Evolutionary conservation across 2,797 vertebrate species (phyloP).

Genomic region (Coracias cyanogaster): DNA sequence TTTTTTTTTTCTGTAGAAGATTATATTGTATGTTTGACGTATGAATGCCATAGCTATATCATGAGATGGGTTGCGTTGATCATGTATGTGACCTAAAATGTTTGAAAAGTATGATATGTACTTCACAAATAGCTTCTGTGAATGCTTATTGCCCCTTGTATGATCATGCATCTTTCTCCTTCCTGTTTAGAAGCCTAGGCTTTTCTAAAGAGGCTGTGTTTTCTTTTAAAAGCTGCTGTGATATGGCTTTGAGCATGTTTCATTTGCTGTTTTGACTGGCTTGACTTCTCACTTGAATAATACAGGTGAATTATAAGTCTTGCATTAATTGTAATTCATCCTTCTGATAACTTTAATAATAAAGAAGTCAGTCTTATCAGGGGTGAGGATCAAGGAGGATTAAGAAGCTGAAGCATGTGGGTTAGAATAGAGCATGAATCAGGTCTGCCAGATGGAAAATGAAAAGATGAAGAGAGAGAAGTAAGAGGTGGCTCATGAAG

Average conservation of each 20-base stretch:
- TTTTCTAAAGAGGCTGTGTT: constrained; percentile 31
- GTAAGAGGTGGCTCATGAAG: neutral
- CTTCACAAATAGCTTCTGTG: constrained; percentile 15
- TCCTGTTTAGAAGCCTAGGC: neutral
- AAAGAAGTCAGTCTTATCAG: constrained; percentile 37
- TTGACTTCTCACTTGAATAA: constrained; percentile 44
- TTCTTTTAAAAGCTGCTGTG: constrained; percentile 21
- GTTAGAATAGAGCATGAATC: neutral
- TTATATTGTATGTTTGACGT: neutral
- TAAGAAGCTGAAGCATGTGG: constrained; percentile 23
- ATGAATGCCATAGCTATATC: neutral
- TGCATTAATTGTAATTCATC: constrained; percentile 51
- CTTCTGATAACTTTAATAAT: constrained; percentile 41
- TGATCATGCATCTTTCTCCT: neutral
- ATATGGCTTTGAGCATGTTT: constrained; percentile 60
- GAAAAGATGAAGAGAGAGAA: neutral
- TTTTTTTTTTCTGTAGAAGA: neutral
- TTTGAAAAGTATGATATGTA: neutral
- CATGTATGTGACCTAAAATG: neutral
- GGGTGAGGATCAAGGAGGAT: constrained; percentile 13
- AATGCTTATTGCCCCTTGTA: neutral
- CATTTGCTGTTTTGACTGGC: constrained; percentile 51
- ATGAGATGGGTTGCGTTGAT: neutral
- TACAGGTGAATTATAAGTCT: constrained; percentile 39
- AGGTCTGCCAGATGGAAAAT: constrained; percentile 2